Evolutionary conservation across 2,888 invertebrate genomes (phyloP).

Genomic region (Merodon equestris): DNA sequence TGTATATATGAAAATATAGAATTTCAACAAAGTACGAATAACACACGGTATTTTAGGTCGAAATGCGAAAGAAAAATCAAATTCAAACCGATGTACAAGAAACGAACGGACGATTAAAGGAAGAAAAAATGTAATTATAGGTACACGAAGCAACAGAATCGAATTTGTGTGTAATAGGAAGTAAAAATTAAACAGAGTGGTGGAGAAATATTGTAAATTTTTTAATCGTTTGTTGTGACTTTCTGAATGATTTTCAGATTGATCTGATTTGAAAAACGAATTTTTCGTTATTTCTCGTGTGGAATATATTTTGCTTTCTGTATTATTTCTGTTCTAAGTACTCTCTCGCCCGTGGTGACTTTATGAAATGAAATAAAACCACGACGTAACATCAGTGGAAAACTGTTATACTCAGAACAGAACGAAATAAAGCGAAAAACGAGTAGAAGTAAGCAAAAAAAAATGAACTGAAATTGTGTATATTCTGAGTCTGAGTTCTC

Average conservation of each 20-base stretch:
- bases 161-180: constrained; percentile 14
- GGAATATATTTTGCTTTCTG: constrained; percentile 49
- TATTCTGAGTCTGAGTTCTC: constrained; percentile 26
- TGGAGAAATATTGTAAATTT: too few species aligned
- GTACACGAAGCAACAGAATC: constrained; percentile 30
- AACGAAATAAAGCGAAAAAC: constrained; percentile 24
- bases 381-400: constrained; percentile 67
- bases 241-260: too few species aligned
- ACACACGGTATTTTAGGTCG: too few species aligned
- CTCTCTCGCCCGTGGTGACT: constrained; percentile 69
- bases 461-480: too few species aligned
- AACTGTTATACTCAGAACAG: constrained; percentile 64
- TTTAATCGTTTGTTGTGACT: too few species aligned
- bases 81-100: background rate
- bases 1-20: too few species aligned
- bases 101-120: background rate
- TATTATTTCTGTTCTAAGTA: constrained; percentile 69
- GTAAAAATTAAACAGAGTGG: constrained; percentile 59
- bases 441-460: too few species aligned
- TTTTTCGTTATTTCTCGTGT: constrained; percentile 14
- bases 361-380: constrained; percentile 69
- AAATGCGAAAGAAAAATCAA: background rate
- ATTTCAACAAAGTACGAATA: too few species aligned
- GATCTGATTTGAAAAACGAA: background rate
- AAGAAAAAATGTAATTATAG: background rate